phyloP scores from a whole-genome alignment of 1,140 invertebrate species.

The Akabosia matsudoensis region DNA sequence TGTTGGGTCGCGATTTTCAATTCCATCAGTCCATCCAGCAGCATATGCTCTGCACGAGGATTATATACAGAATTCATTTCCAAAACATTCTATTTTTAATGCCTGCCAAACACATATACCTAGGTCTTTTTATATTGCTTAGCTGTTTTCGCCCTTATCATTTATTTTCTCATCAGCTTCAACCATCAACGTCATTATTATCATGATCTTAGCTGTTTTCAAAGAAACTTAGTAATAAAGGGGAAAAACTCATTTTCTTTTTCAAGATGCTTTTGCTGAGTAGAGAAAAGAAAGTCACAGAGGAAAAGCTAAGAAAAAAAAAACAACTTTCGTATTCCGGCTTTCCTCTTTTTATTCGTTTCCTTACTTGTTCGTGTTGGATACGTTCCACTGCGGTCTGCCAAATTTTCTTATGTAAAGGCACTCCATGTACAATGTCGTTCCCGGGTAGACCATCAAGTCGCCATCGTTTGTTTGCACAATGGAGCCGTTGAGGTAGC shows the following conservation, averaged over 20 bases:
- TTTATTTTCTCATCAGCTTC: background rate
- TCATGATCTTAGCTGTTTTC: background rate
- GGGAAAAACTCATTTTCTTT: background rate
- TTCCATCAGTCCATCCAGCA: constrained; percentile 78
- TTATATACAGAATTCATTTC: background rate
- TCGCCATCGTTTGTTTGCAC: constrained; percentile 81
- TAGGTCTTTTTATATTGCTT: background rate
- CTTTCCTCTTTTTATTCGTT: constrained; percentile 52
- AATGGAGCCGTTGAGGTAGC: constrained; percentile 74
- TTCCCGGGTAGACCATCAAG: constrained; percentile 77
- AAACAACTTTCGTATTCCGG: constrained; percentile 68
- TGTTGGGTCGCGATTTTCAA: constrained; percentile 67
- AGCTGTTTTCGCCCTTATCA: background rate
- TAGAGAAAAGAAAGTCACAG: constrained; percentile 13
- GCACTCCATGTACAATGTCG: constrained; percentile 80
- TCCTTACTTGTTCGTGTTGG: constrained; percentile 19
- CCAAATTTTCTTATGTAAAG: constrained; percentile 73
- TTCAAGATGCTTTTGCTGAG: background rate
- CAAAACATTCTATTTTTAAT: too few species aligned
- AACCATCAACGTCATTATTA: background rate
- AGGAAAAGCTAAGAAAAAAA: constrained; percentile 55
- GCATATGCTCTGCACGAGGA: constrained; percentile 62
- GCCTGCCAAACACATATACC: too few species aligned
- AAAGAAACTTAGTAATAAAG: background rate
- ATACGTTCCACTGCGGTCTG: constrained; percentile 75